These are phyloP conservation scores for Chloropsis hardwickii DNA, from an alignment of 2,113 vertebrate species.

Conservation along the genomic window DNA sequence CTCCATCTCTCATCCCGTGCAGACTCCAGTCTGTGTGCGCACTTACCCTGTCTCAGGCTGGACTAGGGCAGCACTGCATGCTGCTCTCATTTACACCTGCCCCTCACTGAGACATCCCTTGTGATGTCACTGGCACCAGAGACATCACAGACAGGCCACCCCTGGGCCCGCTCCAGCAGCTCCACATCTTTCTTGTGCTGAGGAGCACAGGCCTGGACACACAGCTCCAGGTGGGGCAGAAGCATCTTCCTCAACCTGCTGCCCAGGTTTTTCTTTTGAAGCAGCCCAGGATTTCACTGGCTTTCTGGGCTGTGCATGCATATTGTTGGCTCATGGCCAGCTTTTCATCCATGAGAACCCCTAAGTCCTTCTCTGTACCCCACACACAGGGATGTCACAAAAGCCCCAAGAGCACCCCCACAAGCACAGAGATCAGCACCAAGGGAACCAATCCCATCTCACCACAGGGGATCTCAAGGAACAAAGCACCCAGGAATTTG, in stretches of 20 bases:
- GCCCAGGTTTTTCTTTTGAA: background rate
- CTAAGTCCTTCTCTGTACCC: background rate
- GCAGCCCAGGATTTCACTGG: background rate
- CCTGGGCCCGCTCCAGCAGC: background rate
- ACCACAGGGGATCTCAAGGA: background rate
- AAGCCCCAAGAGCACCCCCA: background rate
- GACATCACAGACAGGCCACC: background rate
- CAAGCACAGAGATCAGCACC: background rate
- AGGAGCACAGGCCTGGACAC: background rate
- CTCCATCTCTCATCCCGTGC: background rate
- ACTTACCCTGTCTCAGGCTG: too few relatives aligned
- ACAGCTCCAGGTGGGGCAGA: background rate
- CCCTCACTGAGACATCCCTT: background rate
- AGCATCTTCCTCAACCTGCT: background rate
- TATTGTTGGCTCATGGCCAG: background rate
- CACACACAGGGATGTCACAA: background rate
- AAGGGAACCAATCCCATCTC: background rate
- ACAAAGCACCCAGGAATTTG: rapidly evolving
- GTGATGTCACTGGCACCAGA: background rate
- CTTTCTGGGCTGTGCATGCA: background rate
- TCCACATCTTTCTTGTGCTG: background rate
- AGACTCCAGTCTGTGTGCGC: rapidly evolving
- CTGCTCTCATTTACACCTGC: background rate
- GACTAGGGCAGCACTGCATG: too few relatives aligned
- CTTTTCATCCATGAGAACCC: background rate